A percentile compares a stretch with the other conserved stretches of the same genome.
phyloP scores from a whole-genome alignment of 1,140 invertebrate species.

The Oryzaephilus surinamensis region DNA sequence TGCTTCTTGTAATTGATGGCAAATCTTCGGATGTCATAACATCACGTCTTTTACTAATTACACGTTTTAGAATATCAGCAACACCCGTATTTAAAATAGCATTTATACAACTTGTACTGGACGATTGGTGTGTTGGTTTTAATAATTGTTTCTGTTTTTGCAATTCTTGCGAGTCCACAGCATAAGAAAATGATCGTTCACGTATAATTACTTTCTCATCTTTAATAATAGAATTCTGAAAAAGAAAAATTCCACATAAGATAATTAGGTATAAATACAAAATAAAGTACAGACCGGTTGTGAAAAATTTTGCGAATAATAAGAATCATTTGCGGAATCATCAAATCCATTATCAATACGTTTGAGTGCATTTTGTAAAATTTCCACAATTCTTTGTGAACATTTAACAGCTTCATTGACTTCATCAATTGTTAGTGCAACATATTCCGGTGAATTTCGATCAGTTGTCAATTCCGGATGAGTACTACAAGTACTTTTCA shows the following conservation, averaged over 20 bases:
- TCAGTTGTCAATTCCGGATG: conserved; percentile 28
- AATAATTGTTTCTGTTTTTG: conserved; percentile 21
- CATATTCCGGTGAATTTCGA: conserved; percentile 23
- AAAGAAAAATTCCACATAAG: too few species aligned
- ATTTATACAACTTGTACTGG: conserved; percentile 33
- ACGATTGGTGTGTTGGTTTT: conserved; percentile 23
- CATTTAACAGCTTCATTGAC: conserved; percentile 23
- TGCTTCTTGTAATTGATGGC: conserved; percentile 14
- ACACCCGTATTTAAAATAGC: conserved; percentile 31
- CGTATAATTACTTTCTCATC: conserved; percentile 16
- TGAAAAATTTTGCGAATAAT: conserved; percentile 23
- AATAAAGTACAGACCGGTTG: background rate
- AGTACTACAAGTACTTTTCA: conserved; percentile 30
- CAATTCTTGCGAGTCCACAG: conserved; percentile 19
- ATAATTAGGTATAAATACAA: background rate
- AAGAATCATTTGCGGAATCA: conserved; percentile 28
- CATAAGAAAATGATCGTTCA: conserved; percentile 23
- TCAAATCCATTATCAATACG: conserved; percentile 21
- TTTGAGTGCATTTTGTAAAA: conserved; percentile 24
- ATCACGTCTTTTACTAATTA: conserved; percentile 30
- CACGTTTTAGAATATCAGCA: conserved; percentile 32
- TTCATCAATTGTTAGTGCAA: conserved; percentile 30
- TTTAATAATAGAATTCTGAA: conserved; percentile 17
- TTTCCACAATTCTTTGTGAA: conserved; percentile 28
- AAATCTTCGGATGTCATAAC: conserved; percentile 22